These are phyloP conservation scores for Sycon ciliatum DNA, from an alignment of 37 sponge, comb jelly and placozoan species.

Conservation along the genomic window DNA sequence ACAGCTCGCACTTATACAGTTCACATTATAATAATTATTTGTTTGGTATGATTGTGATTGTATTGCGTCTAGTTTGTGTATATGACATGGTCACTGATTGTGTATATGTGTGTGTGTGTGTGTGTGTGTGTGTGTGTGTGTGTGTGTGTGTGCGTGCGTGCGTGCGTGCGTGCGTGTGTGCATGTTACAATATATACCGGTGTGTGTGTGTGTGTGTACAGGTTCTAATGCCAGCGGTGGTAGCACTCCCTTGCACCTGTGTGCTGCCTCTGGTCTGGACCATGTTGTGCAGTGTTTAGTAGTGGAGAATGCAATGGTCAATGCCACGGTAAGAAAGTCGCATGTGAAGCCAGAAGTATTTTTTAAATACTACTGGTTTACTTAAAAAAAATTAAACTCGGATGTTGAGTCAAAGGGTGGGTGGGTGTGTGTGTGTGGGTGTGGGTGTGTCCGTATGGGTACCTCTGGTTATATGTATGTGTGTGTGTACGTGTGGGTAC, in stretches of 20 bases:
- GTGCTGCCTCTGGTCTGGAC: constrained; percentile 60
- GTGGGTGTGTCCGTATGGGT: neutral
- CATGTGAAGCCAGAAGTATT: neutral
- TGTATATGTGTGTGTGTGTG: too few species aligned
- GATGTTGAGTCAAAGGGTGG: neutral
- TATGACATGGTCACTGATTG: too few species aligned
- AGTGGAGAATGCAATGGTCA: constrained; percentile 66
- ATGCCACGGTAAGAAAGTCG: constrained; percentile 40
- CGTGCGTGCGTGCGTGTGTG: constrained; percentile 2
- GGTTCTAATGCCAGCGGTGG: neutral
- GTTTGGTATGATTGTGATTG: too few species aligned
- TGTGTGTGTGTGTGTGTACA: neutral
- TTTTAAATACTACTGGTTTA: neutral
- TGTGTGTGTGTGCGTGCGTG: neutral
- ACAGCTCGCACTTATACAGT: too few species aligned
- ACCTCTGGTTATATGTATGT: neutral
- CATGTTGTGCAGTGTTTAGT: constrained; percentile 71
- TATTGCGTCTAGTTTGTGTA: too few species aligned
- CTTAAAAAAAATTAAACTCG: neutral
- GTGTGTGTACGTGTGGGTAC: constrained; percentile 5
- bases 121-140: neutral
- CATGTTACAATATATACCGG: neutral
- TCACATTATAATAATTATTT: too few species aligned
- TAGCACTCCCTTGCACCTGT: constrained; percentile 76
- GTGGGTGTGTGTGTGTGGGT: constrained; percentile 33